Conservation (phyloP, 2,888 invertebrate species). For the Tenthredo livida region DNA sequence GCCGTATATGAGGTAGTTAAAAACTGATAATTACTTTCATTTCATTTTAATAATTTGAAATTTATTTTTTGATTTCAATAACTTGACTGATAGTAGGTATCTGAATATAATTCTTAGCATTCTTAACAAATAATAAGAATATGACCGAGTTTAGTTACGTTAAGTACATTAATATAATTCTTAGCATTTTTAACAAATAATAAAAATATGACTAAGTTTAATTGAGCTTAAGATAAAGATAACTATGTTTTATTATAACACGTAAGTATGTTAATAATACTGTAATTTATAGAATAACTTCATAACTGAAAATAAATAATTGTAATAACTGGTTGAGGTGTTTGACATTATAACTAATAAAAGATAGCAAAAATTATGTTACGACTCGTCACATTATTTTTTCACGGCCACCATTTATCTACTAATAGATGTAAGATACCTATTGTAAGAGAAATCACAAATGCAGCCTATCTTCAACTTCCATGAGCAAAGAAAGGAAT, state of each 20-base stretch:
- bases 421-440: slow-evolving; percentile 4
- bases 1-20: slow-evolving; percentile 5
- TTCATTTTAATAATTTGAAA: slow-evolving; percentile 13
- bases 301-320: slow-evolving; percentile 11
- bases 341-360: slow-evolving; percentile 12
- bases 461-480: slow-evolving; percentile 6
- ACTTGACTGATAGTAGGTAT: slow-evolving; percentile 5
- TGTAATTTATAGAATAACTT: slow-evolving; percentile 5
- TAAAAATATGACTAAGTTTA: slow-evolving; percentile 11
- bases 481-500: slow-evolving; percentile 8
- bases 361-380: slow-evolving; percentile 7
- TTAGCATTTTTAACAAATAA: slow-evolving; percentile 4
- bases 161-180: neutral
- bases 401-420: neutral
- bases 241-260: slow-evolving; percentile 11
- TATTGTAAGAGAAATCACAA: slow-evolving; percentile 10
- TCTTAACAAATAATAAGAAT: neutral
- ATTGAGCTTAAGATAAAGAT: neutral
- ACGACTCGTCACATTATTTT: slow-evolving; percentile 9
- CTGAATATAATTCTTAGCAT: slow-evolving; percentile 10
- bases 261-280: slow-evolving; percentile 4
- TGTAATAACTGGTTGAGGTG: slow-evolving; percentile 9
- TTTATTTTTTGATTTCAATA: slow-evolving; percentile 1
- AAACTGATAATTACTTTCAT: slow-evolving; percentile 9
- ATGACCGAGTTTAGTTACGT: too few relatives aligned